phyloP scores from a whole-genome alignment of 64 coral and sea anemone genomes.

The Dendronephthya gigantea region DNA sequence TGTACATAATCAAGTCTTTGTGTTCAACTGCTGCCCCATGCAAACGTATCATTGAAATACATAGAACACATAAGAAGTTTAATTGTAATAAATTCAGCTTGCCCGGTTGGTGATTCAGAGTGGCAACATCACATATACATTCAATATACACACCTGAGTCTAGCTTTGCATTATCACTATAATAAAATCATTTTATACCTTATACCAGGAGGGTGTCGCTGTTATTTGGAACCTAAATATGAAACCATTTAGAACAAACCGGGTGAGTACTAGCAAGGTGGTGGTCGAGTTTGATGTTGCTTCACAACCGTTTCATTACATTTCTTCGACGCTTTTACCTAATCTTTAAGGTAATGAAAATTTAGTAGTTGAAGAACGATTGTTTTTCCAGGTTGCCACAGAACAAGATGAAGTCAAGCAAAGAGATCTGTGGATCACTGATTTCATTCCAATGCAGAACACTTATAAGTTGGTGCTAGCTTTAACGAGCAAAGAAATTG shows the following conservation, averaged over 20 bases:
- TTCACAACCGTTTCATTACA: too few species aligned
- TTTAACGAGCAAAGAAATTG: slow-evolving; percentile 95
- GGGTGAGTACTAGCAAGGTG: slow-evolving; percentile 34
- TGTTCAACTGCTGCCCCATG: neutral
- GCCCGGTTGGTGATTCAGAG: too few species aligned
- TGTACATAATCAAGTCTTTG: too few species aligned
- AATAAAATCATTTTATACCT: neutral
- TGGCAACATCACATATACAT: too few species aligned
- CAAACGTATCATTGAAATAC: too few species aligned
- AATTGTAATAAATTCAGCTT: too few species aligned
- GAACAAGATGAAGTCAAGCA: slow-evolving; percentile 95
- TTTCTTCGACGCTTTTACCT: too few species aligned
- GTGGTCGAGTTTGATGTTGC: too few species aligned
- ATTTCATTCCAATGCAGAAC: slow-evolving; percentile 94
- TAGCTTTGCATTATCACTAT: too few species aligned
- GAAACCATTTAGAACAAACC: slow-evolving; percentile 72
- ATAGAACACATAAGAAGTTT: neutral
- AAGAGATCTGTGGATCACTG: slow-evolving; percentile 93
- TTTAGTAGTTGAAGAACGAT: too few species aligned
- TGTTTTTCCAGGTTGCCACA: slow-evolving; percentile 45
- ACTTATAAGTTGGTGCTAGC: slow-evolving; percentile 88
- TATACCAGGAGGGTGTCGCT: slow-evolving; percentile 64
- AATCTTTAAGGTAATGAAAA: too few species aligned
- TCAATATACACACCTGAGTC: too few species aligned
- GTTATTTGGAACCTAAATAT: slow-evolving; percentile 68